Evolutionary conservation across 1,140 invertebrate genomes (phyloP).

Genomic region (Lutraria rhynchaena): DNA sequence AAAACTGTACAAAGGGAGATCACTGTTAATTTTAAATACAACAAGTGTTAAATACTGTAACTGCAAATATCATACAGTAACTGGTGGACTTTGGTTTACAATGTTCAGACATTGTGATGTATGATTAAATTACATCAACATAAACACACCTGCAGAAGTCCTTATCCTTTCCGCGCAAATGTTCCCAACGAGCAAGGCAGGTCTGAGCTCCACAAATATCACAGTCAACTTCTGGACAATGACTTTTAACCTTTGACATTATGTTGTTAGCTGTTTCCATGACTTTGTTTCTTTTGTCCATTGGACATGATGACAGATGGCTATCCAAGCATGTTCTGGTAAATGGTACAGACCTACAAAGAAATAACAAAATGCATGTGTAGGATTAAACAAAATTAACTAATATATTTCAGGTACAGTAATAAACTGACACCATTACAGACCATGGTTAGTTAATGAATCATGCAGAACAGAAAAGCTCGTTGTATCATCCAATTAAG

Average conservation of each 20-base stretch:
- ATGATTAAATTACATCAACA: not conserved
- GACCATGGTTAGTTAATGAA: too few relatives aligned
- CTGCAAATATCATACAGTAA: too few relatives aligned
- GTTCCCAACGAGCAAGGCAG: slow-evolving; percentile 2
- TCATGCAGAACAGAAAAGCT: too few relatives aligned
- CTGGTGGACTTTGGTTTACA: not conserved
- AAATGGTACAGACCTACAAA: slow-evolving; percentile 29
- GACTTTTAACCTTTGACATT: slow-evolving; percentile 10
- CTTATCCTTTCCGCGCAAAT: not conserved
- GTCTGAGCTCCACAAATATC: slow-evolving; percentile 37
- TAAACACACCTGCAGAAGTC: slow-evolving; percentile 16
- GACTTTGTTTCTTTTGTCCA: slow-evolving; percentile 3
- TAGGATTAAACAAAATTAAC: too few relatives aligned
- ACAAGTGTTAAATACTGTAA: too few relatives aligned
- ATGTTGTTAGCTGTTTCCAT: not conserved
- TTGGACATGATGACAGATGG: not conserved
- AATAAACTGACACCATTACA: too few relatives aligned
- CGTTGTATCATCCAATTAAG: too few relatives aligned
- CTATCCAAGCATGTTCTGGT: slow-evolving; percentile 7
- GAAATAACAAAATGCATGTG: too few relatives aligned
- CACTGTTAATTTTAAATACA: too few relatives aligned
- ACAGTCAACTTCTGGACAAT: slow-evolving; percentile 41
- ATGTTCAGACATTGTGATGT: not conserved
- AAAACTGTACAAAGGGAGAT: not conserved
- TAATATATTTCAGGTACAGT: too few relatives aligned